Conservation (phyloP, 1,140 invertebrate genomes). For the Helicoverpa zea region DNA sequence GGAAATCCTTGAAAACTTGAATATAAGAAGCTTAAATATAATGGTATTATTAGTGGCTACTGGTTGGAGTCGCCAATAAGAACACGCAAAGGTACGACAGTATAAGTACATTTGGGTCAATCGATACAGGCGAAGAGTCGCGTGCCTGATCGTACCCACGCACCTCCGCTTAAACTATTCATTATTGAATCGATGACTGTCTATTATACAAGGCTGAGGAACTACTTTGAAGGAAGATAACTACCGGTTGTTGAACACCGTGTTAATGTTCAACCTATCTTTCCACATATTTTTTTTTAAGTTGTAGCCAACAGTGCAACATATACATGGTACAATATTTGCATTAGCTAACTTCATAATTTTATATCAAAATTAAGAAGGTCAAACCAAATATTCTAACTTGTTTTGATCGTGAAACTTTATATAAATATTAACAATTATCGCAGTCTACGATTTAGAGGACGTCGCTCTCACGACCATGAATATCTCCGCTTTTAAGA, state of each 20-base stretch:
- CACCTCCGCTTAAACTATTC: constrained; percentile 56
- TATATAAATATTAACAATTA: constrained; percentile 3
- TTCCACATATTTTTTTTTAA: no score
- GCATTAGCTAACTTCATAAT: not conserved
- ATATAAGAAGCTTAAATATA: constrained; percentile 6
- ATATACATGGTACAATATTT: not conserved
- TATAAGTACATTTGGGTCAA: constrained; percentile 67
- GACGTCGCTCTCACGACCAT: constrained; percentile 23
- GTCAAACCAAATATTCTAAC: constrained; percentile 11
- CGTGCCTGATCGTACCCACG: constrained; percentile 56
- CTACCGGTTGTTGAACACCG: not conserved
- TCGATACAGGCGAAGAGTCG: constrained; percentile 66
- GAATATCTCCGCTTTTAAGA: not conserved
- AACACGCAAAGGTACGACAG: constrained; percentile 36
- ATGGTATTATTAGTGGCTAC: constrained; percentile 22
- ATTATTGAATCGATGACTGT: constrained; percentile 51
- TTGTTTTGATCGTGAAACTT: constrained; percentile 14
- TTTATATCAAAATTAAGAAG: constrained; percentile 21
- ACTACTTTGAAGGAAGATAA: constrained; percentile 15
- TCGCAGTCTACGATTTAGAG: constrained; percentile 21
- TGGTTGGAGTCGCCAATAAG: constrained; percentile 7
- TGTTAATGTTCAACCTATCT: not conserved
- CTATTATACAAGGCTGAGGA: constrained; percentile 20
- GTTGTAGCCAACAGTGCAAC: not conserved
- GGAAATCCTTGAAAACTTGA: not conserved